Evolutionary conservation across 1,140 invertebrate genomes (phyloP).

Genomic region (Eumaeus atala): DNA sequence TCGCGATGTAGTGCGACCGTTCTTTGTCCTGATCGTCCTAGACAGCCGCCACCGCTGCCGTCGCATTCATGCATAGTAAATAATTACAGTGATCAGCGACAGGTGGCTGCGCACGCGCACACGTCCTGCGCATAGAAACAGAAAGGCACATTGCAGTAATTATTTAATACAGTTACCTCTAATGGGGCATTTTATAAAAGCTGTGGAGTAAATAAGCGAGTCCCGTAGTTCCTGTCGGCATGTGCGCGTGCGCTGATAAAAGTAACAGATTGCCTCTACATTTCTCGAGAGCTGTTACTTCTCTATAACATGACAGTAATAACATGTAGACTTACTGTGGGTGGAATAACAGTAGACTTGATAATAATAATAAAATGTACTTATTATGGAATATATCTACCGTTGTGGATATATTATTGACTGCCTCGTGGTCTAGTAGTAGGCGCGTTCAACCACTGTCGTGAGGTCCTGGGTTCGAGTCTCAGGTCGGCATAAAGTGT

Average conservation of each 20-base stretch:
- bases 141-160: conserved; percentile 73
- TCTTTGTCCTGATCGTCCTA: conserved; percentile 70
- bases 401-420: too few relatives aligned
- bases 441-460: too few relatives aligned
- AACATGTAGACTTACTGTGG: too few relatives aligned
- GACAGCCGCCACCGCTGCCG: conserved; percentile 49
- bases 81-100: conserved; percentile 69
- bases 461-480: too few relatives aligned
- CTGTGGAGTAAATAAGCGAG: conserved; percentile 71
- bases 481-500: too few relatives aligned
- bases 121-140: conserved; percentile 65
- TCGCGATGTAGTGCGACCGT: conserved; percentile 50
- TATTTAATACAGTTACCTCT: conserved; percentile 73
- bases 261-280: conserved; percentile 22
- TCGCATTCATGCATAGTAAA: conserved; percentile 72
- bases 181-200: conserved; percentile 70
- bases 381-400: too few relatives aligned
- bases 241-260: conserved; percentile 39
- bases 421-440: too few relatives aligned
- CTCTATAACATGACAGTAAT: background rate
- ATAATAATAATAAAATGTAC: too few relatives aligned
- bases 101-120: conserved; percentile 63
- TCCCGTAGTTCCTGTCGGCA: conserved; percentile 43
- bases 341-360: too few relatives aligned
- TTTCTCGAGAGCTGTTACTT: conserved; percentile 4